Conservation (phyloP, 2,888 invertebrate species). For the Rutpela maculata region DNA sequence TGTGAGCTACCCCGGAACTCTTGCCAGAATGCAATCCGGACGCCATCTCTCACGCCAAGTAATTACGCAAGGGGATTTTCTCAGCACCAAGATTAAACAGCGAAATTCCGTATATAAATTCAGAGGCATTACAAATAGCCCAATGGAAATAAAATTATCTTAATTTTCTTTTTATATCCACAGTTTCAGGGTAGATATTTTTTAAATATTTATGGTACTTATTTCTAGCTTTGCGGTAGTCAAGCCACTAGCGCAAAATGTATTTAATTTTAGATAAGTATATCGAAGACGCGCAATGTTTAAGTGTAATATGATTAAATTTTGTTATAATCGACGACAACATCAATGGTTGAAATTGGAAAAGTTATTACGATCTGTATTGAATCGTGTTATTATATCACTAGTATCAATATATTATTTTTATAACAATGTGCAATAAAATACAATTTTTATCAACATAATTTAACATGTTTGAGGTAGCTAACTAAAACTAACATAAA, state of each 20-base stretch:
- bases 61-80: conserved; percentile 73
- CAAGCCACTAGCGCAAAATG: not conserved
- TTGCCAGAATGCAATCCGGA: conserved; percentile 67
- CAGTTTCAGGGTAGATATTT: conserved; percentile 67
- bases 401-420: no score
- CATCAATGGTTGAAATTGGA: not conserved
- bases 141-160: conserved; percentile 73
- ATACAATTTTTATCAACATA: no score
- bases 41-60: conserved; percentile 71
- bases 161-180: conserved; percentile 70
- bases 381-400: no score
- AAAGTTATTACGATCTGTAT: not conserved
- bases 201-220: conserved; percentile 60
- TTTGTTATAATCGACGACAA: not conserved
- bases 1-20: conserved; percentile 56
- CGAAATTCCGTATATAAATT: conserved; percentile 72
- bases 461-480: no score
- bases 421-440: no score
- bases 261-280: not conserved
- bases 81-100: conserved; percentile 71
- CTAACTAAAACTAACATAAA: no score
- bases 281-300: not conserved
- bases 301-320: not conserved
- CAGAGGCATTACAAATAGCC: conserved; percentile 70
- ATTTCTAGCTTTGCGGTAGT: conserved; percentile 37